Evolutionary conservation across 2,113 vertebrate species (phyloP).

Genomic region (Ceratotherium simum): DNA sequence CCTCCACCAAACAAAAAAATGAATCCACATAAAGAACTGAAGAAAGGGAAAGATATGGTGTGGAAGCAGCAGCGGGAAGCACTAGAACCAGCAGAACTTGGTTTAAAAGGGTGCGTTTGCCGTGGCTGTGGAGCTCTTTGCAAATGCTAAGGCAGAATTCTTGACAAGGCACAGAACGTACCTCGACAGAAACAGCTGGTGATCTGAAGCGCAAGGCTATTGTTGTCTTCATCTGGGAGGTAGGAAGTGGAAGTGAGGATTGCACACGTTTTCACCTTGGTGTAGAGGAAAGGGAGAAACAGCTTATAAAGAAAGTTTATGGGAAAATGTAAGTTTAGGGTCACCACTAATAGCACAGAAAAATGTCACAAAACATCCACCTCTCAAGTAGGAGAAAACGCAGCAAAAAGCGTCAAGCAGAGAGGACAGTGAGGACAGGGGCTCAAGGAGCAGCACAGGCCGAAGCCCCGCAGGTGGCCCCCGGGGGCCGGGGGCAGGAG

Average conservation of each 20-base stretch:
- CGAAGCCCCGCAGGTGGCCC: too few relatives aligned
- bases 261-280: rapidly evolving
- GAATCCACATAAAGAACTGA: neutral
- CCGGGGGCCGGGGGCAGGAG: too few relatives aligned
- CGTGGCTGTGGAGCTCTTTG: neutral
- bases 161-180: rapidly evolving
- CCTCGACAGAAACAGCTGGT: neutral
- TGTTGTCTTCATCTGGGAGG: neutral
- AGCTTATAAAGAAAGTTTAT: rapidly evolving
- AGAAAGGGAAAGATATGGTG: neutral
- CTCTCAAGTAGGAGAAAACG: neutral
- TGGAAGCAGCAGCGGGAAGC: neutral
- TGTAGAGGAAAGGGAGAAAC: rapidly evolving
- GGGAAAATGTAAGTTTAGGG: neutral
- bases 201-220: rapidly evolving
- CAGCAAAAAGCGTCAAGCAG: neutral
- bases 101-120: rapidly evolving
- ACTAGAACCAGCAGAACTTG: rapidly evolving
- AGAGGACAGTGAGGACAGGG: neutral
- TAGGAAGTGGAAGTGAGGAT: rapidly evolving
- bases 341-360: rapidly evolving
- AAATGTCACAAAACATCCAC: neutral
- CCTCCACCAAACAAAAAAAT: neutral
- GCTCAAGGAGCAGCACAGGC: too few relatives aligned
- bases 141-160: too few relatives aligned